phyloP scores from a whole-genome alignment of 2,888 invertebrate species.

The Agrochola lota region DNA sequence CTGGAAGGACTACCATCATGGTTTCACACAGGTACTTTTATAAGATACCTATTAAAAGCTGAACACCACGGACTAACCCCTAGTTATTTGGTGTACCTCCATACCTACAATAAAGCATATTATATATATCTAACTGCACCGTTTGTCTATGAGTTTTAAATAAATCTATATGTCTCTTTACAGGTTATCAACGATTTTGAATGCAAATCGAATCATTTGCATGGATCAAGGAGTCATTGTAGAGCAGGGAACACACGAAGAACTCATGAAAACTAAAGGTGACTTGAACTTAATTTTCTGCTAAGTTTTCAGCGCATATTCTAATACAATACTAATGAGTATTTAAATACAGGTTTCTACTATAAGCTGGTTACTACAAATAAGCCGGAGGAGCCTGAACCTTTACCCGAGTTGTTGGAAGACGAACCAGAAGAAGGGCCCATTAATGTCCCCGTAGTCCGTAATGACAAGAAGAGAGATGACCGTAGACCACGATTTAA shows the following conservation, averaged over 20 bases:
- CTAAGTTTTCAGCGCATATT: background rate
- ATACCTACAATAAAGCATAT: background rate
- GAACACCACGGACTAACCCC: no score
- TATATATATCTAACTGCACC: background rate
- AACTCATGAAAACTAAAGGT: conserved; percentile 92
- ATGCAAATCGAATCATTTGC: conserved; percentile 93
- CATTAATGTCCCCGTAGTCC: conserved; percentile 22
- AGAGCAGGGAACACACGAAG: conserved; percentile 94
- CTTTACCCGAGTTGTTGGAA: conserved; percentile 77
- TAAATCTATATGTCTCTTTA: conserved; percentile 13
- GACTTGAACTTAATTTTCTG: conserved; percentile 59
- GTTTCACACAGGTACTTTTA: conserved; percentile 92
- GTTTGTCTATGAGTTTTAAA: background rate
- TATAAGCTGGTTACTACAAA: conserved; percentile 92
- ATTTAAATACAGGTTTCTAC: conserved; percentile 77
- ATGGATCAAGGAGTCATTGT: conserved; percentile 93
- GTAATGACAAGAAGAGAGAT: conserved; percentile 71
- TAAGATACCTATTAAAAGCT: background rate
- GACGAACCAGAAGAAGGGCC: conserved; percentile 71
- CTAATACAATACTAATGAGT: background rate
- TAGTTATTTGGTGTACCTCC: background rate
- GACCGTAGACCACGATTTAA: conserved; percentile 75
- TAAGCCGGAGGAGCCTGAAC: conserved; percentile 81
- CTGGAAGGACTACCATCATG: conserved; percentile 93
- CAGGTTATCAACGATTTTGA: conserved; percentile 93